Evolutionary conservation across 2,888 invertebrate genomes (phyloP).

Genomic region (Drosophila affinis): DNA sequence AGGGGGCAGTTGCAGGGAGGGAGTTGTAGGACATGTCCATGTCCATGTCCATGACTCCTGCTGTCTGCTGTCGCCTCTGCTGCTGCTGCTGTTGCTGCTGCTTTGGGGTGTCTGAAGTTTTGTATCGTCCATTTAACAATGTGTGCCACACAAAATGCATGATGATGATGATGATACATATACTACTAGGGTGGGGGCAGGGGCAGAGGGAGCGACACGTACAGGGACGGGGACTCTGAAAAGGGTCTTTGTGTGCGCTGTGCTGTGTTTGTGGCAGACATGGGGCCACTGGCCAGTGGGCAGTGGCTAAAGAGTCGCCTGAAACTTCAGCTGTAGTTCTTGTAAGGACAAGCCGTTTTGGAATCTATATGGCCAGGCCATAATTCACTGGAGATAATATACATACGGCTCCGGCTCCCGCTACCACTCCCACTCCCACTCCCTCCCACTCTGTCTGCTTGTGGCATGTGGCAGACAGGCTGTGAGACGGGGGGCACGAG

Average conservation of each 20-base stretch:
- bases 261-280: slow-evolving; percentile 44
- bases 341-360: slow-evolving; percentile 74
- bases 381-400: slow-evolving; percentile 81
- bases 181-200: slow-evolving; percentile 12
- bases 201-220: neutral
- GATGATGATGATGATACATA: slow-evolving; percentile 55
- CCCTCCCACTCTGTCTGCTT: slow-evolving; percentile 1
- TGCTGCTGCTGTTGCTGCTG: slow-evolving; percentile 17
- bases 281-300: slow-evolving; percentile 38
- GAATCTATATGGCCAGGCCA: slow-evolving; percentile 74
- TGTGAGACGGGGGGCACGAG: neutral
- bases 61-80: slow-evolving; percentile 3
- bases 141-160: slow-evolving; percentile 71
- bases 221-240: slow-evolving; percentile 4
- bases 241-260: slow-evolving; percentile 16
- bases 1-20: neutral
- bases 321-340: slow-evolving; percentile 42
- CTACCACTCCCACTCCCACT: neutral
- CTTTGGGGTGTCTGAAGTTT: slow-evolving; percentile 61
- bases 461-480: slow-evolving; percentile 28
- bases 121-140: slow-evolving; percentile 79
- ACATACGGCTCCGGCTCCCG: slow-evolving; percentile 58
- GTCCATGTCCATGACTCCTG: slow-evolving; percentile 2
- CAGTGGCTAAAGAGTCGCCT: slow-evolving; percentile 5
- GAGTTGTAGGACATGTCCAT: slow-evolving; percentile 42